Base-by-base conservation (phyloP, 2,888 invertebrate species). In the Azorinus chamasolen region DNA sequence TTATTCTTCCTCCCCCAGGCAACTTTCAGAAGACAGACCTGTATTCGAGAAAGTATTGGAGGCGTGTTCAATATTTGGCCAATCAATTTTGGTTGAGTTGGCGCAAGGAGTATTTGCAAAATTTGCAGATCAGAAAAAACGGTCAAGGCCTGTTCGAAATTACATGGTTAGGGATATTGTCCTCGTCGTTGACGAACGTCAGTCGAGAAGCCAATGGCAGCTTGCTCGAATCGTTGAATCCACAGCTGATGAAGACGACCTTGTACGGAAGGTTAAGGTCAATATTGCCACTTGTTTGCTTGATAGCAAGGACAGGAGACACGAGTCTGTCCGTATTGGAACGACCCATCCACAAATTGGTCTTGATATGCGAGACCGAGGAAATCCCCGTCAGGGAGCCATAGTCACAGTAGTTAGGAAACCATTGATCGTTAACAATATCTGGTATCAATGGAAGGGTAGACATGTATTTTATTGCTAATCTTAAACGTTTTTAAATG, bases 31-130 rank as follows among this genome's bases (percentile, higher is more conserved):
- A n/a, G n/a, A n/a, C n/a, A n/a, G n/a, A n/a, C n/a, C n/a, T n/a
- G n/a, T n/a, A n/a, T n/a, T n/a, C n/a, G n/a, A n/a, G n/a, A n/a
- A n/a, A n/a, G n/a, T n/a, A n/a, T n/a, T n/a, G n/a, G n/a, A n/a
- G n/a, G n/a, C n/a, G n/a, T n/a, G n/a, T n/a, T n/a, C n/a, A 41
- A 41, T 41, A 41, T 41, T 41, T 41, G 41, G 41, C 41, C 10
- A 41, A 41, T 16, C 41, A 41, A 16, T 41, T 41, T 41, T 41
- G 41, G 41, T 10, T 12, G 14, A 10, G 41, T 41, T 41, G 10
- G 41, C 41, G 14, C 41, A 41, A 41, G 41, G 41, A 41, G 41
- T 41, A 41, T 16, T 41, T 41, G 41, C 41, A 41, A 41, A 41
- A 10, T 10, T 12, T 41, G 41, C 41, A 41, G 41, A 41, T 16